phyloP scores from a whole-genome alignment of 2,797 vertebrate species.

The Denticeps clupeoides region DNA sequence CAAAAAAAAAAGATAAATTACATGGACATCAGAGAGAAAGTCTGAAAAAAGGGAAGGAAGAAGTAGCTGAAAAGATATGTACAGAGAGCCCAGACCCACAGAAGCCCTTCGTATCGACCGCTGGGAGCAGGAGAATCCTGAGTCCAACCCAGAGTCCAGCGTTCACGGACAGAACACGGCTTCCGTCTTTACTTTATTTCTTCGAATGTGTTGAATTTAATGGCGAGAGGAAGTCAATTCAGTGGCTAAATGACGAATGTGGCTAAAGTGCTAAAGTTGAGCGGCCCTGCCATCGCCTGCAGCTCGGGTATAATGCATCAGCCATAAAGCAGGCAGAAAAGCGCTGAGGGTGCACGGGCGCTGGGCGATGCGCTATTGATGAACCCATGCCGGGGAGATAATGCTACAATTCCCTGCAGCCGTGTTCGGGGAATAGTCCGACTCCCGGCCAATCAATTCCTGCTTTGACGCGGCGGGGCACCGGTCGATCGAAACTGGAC shows the following conservation, averaged over 20 bases:
- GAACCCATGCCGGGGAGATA: not conserved
- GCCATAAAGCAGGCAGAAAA: conserved; percentile 8
- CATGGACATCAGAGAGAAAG: conserved; percentile 11
- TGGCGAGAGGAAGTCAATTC: too few relatives aligned
- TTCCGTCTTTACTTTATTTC: too few relatives aligned
- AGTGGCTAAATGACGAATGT: too few relatives aligned
- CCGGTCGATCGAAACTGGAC: too few relatives aligned
- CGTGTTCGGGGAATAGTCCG: conserved; percentile 4
- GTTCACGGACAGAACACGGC: too few relatives aligned
- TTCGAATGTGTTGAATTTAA: too few relatives aligned
- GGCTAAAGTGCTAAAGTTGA: too few relatives aligned
- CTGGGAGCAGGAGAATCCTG: conserved; percentile 25
- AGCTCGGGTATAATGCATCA: conserved; percentile 2
- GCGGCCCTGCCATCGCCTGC: not conserved
- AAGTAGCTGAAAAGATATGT: conserved; percentile 30
- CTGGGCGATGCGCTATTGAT: conserved; percentile 9
- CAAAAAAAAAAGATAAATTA: not conserved
- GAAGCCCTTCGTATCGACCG: conserved; percentile 37
- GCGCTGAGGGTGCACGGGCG: not conserved
- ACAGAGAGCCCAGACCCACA: conserved; percentile 34
- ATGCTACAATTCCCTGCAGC: conserved; percentile 4
- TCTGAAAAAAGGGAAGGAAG: conserved; percentile 1
- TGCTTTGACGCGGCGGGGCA: not conserved
- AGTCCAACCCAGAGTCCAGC: conserved; percentile 16
- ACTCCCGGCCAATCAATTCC: not conserved